Evolutionary conservation across 2,888 invertebrate species (phyloP), one percentile per base, ranked within the genome.

Genomic region (Xylota segnis): DNA sequence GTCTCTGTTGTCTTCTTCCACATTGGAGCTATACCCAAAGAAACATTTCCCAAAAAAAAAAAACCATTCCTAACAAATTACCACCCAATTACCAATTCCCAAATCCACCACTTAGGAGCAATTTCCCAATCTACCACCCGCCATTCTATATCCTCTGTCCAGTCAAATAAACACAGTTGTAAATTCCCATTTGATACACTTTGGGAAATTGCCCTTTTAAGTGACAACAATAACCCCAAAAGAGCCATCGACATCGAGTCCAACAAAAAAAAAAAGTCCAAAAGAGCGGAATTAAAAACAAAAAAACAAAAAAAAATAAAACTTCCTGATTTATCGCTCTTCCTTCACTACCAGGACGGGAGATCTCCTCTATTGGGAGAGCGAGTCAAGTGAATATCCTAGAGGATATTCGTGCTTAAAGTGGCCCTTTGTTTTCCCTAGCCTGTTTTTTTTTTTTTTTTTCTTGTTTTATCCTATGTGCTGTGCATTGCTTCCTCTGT

Each of bases 181-280:
- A 86, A 86, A 86, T 86, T 76, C 86, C 86, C 82, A 86, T 86
- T 86, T 86, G 76, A 86, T 86, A 86, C 82, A 86, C 76, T 86
- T 82, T 77, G 71, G 82, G 54, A 82, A 86, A 86, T 86, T 86
- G 86, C 47, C 82, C 86, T 86, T 82, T 82, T 86, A 87, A 87
- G 87, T 83, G 86, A 83, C 87, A 87, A 87, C 87, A 87, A 87
- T 87, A 87, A 87, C 83, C 87, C 83, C 87, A 83, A 87, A 87
- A 87, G 87, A 66, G 72, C 81, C 87, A 87, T 87, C 75, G 87
- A 87, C 82, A 81, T 32, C 12, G 72, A 23, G 70, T 54, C 50
- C 43, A 43, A 65, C 70, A 66, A 56, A 56, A 72, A 68, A 63
- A 77, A 71, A 54, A 50, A 37, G 52, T 50, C 52, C 29, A 47